Evolutionary conservation across 1,140 invertebrate genomes (phyloP).

Genomic region (Heliconius nattereri): DNA sequence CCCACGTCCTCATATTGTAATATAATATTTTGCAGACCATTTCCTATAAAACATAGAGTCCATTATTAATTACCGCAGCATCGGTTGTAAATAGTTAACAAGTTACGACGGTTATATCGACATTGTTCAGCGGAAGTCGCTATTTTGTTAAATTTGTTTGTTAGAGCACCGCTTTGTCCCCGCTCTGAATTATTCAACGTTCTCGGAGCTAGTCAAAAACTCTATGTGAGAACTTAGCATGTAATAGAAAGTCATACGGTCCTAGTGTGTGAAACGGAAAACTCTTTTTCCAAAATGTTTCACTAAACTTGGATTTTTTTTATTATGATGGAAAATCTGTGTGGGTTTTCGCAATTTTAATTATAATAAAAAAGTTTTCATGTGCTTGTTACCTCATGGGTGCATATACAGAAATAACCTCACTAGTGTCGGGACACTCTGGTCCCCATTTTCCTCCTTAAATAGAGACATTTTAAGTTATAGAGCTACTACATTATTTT

Average conservation of each 20-base stretch:
- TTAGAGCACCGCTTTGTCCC: constrained; percentile 22
- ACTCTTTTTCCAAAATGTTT: not conserved
- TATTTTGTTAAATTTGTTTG: constrained; percentile 30
- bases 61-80: not conserved
- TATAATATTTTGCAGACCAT: not conserved
- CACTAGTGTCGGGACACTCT: too few species aligned
- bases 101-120: constrained; percentile 16
- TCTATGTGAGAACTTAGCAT: not conserved
- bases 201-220: constrained; percentile 22
- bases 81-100: constrained; percentile 18
- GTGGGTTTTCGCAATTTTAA: too few species aligned
- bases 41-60: not conserved
- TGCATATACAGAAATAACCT: too few species aligned
- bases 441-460: too few species aligned
- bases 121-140: constrained; percentile 24
- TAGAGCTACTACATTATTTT: too few species aligned
- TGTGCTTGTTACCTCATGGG: too few species aligned
- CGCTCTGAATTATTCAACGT: constrained; percentile 27
- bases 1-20: not conserved
- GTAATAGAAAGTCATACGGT: constrained; percentile 4
- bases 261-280: not conserved
- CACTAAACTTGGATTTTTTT: not conserved
- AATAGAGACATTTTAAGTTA: too few species aligned
- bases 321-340: not conserved
- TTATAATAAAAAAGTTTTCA: too few species aligned